phyloP scores from a whole-genome alignment of 2,888 invertebrate genomes.

The Crepidodera aurea region DNA sequence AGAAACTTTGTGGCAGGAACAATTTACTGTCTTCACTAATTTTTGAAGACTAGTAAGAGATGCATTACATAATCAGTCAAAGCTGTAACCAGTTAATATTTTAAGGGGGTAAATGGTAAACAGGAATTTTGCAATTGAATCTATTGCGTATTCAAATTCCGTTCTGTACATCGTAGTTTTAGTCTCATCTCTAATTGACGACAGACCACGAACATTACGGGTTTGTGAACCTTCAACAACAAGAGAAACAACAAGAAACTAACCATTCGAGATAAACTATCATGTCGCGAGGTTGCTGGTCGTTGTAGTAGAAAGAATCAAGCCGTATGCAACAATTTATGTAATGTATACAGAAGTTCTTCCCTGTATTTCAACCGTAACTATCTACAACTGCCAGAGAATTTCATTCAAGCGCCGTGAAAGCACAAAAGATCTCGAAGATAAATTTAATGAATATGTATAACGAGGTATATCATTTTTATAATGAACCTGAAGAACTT shows the following conservation, averaged over 20 bases:
- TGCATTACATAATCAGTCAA: too few species aligned
- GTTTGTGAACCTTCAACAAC: slow-evolving; percentile 18
- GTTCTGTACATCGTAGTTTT: background rate
- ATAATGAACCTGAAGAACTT: background rate
- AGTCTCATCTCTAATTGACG: slow-evolving; percentile 3
- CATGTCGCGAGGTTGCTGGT: slow-evolving; percentile 32
- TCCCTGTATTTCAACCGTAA: slow-evolving; percentile 29
- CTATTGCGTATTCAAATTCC: too few species aligned
- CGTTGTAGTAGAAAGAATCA: slow-evolving; percentile 30
- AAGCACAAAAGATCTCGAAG: slow-evolving; percentile 18
- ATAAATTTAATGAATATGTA: slow-evolving; percentile 22
- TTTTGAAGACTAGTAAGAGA: too few species aligned
- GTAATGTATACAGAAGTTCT: slow-evolving; percentile 36
- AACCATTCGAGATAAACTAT: slow-evolving; percentile 32
- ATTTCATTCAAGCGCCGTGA: slow-evolving; percentile 21
- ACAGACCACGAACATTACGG: slow-evolving; percentile 1
- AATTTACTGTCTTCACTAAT: too few species aligned
- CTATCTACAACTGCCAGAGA: slow-evolving; percentile 22
- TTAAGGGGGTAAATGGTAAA: too few species aligned
- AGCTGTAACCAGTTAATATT: too few species aligned
- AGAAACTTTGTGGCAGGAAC: too few species aligned
- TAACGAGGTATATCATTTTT: slow-evolving; percentile 16
- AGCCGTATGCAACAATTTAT: slow-evolving; percentile 35
- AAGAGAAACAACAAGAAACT: slow-evolving; percentile 13
- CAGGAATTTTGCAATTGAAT: too few species aligned